Conservation (phyloP, 2,888 invertebrate genomes). For the Caenorhabditis macrosperma region DNA sequence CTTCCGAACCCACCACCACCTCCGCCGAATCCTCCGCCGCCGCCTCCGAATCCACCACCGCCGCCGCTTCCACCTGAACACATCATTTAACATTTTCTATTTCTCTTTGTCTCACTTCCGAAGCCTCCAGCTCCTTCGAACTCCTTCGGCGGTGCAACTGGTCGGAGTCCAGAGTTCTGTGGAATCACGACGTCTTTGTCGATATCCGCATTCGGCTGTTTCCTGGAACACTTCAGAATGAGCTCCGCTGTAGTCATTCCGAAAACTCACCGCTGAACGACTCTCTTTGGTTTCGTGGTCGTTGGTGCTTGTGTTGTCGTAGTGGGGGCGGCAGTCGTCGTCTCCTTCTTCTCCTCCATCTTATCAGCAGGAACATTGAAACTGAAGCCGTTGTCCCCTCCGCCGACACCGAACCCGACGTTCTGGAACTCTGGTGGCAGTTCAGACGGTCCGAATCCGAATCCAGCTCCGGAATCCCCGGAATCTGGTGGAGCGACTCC, state of each 20-base stretch:
- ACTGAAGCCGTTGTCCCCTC: constrained; percentile 64
- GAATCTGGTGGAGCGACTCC: constrained; percentile 27
- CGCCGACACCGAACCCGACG: constrained; percentile 65
- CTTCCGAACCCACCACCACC: constrained; percentile 58
- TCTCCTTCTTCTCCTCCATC: constrained; percentile 28
- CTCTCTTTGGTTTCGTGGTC: constrained; percentile 54
- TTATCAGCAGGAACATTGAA: constrained; percentile 61
- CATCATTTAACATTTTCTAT: background rate
- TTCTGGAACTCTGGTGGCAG: constrained; percentile 71
- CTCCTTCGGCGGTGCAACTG: constrained; percentile 78
- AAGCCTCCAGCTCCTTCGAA: constrained; percentile 66
- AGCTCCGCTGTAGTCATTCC: background rate
- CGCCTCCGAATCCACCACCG: constrained; percentile 47
- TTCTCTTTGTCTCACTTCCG: constrained; percentile 43
- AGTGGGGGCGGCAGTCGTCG: constrained; percentile 20
- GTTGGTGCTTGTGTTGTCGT: constrained; percentile 33
- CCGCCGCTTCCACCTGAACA: constrained; percentile 44
- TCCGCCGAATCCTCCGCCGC: constrained; percentile 58
- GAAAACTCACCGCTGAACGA: constrained; percentile 32
- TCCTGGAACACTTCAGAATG: no score
- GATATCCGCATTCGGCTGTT: constrained; percentile 62
- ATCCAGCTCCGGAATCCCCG: constrained; percentile 63
- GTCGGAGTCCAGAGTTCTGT: constrained; percentile 78
- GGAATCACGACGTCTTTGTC: constrained; percentile 73
- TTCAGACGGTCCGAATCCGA: constrained; percentile 69